Base-by-base conservation (phyloP, 2,797 vertebrate genomes). In the Dendrocincla fuliginosa region DNA sequence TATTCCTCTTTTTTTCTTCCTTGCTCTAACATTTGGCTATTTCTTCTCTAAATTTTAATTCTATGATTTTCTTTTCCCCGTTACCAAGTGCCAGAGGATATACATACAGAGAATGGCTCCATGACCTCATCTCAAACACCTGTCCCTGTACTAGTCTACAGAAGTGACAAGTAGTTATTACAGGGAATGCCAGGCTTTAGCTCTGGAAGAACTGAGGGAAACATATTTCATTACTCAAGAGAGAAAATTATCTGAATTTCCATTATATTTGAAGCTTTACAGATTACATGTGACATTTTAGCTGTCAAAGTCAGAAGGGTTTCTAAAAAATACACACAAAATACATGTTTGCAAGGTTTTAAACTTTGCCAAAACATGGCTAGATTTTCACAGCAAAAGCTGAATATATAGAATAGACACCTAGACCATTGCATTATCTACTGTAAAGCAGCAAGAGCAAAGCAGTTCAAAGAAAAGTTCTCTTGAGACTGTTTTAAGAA, bases 91-190 rank as follows among this genome's bases (percentile, higher is more conserved):
- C 8, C 60, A 74, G 47, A 82, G n/a, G 44, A 86, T 42, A 57
- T n/a, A 70, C 14, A 52, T n/a, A 56, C 4, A 85, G 44, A 83
- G 56, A 79, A 84, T 13, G 7, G 25, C 23, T 89, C 41, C 33
- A 16, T 67, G 74, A 93, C 69, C 75, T 94, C 91, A 94, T 32
- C 44, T 83, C 78, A 79, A 89, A 80, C 53, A 90, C 18, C 63
- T 82, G 78, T 60, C 52, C 30, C 24, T 11, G 1, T 13, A 60
- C 41, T 70, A 52, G 47, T 76, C 71, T 74, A 63, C 78, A 92
- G 52, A 93, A 95, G 79, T 53, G 41, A 59, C 55, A 86, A 70
- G 57, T 63, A 89, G 44, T 42, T 87, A 44, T 79, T 89, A 74
- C 20, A 92, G 42, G 18, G 33, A 92, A 67, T 77, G 81, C 42